A percentile compares a stretch with the other conserved stretches of the same genome.
Conservation (phyloP, 2,113 vertebrate genomes). For the Canis aureus region DNA sequence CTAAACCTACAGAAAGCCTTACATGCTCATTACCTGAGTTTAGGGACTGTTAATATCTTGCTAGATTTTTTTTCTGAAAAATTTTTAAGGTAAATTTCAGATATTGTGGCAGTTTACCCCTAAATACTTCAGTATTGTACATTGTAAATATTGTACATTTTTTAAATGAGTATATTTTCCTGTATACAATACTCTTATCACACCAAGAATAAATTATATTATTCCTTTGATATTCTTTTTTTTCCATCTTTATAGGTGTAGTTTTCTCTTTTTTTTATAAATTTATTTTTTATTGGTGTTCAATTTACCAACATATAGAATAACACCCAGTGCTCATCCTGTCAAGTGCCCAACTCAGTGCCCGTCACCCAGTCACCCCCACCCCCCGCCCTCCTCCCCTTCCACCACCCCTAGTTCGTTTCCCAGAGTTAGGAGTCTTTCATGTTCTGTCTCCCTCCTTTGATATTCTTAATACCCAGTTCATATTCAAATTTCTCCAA, state of each 20-base stretch:
- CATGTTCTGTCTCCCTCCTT: no score
- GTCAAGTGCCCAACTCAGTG: no score
- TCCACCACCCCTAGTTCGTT: no score
- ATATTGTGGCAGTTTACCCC: neutral
- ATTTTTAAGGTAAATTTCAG: neutral
- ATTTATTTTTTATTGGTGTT: no score
- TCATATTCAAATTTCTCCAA: neutral
- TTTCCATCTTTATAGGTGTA: no score
- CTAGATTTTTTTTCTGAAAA: neutral
- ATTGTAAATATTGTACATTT: neutral
- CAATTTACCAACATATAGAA: no score
- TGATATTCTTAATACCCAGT: neutral
- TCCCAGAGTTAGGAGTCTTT: no score
- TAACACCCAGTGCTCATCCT: no score
- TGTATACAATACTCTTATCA: neutral
- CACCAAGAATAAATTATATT: neutral
- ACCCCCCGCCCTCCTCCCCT: no score
- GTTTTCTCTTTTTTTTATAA: no score
- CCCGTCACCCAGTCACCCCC: no score
- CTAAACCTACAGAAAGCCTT: neutral
- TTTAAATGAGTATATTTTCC: neutral
- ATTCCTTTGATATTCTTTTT: neutral
- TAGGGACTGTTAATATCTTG: neutral
- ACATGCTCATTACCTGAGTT: neutral
- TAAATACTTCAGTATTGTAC: neutral